These are phyloP conservation scores for Atherinosoma microstoma DNA, from an alignment of 2,797 vertebrate species.

Conservation along the genomic window DNA sequence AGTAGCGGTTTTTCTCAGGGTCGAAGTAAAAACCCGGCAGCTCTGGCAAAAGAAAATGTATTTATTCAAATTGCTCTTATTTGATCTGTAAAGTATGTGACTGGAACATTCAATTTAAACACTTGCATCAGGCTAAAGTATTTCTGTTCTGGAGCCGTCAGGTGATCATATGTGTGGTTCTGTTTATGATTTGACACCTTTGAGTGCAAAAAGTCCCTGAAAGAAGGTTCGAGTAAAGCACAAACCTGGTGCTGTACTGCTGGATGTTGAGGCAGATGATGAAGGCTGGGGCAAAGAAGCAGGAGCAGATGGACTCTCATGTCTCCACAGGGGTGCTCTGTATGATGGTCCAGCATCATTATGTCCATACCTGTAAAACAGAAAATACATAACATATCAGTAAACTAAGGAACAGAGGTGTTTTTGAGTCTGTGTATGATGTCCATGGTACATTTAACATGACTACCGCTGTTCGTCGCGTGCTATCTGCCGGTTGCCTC, in stretches of 20 bases:
- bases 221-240: background rate
- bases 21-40: slow-evolving; percentile 98
- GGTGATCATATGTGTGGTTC: background rate
- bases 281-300: slow-evolving; percentile 15
- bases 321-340: slow-evolving; percentile 51
- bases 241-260: slow-evolving; percentile 86
- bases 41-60: slow-evolving; percentile 77
- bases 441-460: background rate
- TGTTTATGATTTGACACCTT: background rate
- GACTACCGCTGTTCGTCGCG: slow-evolving; percentile 65
- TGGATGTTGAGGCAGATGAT: slow-evolving; percentile 54
- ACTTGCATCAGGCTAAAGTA: background rate
- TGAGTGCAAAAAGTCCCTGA: background rate
- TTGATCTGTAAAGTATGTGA: background rate
- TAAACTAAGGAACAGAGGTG: background rate
- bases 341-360: slow-evolving; percentile 57
- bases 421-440: background rate
- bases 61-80: background rate
- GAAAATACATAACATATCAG: background rate
- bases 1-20: slow-evolving; percentile 95
- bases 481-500: slow-evolving; percentile 49
- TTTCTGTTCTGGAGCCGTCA: background rate
- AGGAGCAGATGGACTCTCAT: slow-evolving; percentile 34
- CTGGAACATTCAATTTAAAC: background rate
- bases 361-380: slow-evolving; percentile 53